These are phyloP conservation scores for Drosophila azteca DNA, from an alignment of 1,140 invertebrate genomes.

Conservation along the genomic window DNA sequence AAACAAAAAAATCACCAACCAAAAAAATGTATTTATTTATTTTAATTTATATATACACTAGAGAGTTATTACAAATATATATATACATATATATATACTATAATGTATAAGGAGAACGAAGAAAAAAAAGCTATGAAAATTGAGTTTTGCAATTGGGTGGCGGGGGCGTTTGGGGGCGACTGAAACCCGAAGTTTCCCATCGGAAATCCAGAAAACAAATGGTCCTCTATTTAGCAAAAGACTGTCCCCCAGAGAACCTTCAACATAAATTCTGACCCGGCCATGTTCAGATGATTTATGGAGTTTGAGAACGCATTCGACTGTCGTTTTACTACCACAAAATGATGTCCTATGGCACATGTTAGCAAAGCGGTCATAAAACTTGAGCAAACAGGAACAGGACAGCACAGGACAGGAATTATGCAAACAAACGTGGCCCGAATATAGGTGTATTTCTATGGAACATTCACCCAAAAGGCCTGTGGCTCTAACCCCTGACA, in stretches of 20 bases:
- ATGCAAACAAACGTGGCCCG: slow-evolving; percentile 33
- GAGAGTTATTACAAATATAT: slow-evolving; percentile 81
- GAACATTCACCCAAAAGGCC: neutral
- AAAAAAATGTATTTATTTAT: slow-evolving; percentile 82
- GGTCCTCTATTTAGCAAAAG: neutral
- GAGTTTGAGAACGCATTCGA: slow-evolving; percentile 62
- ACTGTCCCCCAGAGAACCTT: neutral
- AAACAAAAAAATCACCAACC: slow-evolving; percentile 39
- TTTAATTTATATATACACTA: slow-evolving; percentile 82
- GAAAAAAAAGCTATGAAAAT: slow-evolving; percentile 1
- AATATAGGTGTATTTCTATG: slow-evolving; percentile 12
- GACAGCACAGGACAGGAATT: slow-evolving; percentile 28
- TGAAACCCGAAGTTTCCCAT: too few relatives aligned
- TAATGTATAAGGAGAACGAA: slow-evolving; percentile 76
- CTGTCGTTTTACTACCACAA: slow-evolving; percentile 53
- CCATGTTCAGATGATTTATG: slow-evolving; percentile 66
- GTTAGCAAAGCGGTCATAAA: slow-evolving; percentile 51
- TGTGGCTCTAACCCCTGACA: slow-evolving; percentile 16
- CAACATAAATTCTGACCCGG: slow-evolving; percentile 40
- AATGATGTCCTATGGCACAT: slow-evolving; percentile 57
- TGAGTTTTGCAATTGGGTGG: too few relatives aligned
- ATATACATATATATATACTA: slow-evolving; percentile 76
- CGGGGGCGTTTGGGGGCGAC: too few relatives aligned
- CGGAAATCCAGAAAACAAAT: neutral
- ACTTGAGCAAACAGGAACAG: slow-evolving; percentile 44